These are phyloP conservation scores for Cyanocitta stelleri DNA, from an alignment of 2,113 vertebrate genomes.

Conservation along the genomic window DNA sequence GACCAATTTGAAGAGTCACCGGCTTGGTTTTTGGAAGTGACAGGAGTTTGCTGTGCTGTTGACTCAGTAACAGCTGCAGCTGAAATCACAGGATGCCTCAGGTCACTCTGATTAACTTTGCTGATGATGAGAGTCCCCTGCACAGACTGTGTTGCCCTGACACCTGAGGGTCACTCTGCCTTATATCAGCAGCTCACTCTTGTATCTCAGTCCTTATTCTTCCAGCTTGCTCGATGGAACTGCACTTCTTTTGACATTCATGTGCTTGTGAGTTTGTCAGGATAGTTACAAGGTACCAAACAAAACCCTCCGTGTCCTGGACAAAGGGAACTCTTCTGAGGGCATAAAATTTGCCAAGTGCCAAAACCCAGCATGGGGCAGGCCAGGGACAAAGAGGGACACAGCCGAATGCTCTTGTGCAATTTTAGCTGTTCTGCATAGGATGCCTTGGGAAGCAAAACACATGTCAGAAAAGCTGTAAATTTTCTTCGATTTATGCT, in stretches of 20 bases:
- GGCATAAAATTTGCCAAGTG: background rate
- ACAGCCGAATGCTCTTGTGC: background rate
- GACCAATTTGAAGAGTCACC: background rate
- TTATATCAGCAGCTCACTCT: background rate
- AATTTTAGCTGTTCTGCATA: slow-evolving; percentile 25
- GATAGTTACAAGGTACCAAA: slow-evolving; percentile 1
- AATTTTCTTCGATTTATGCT: slow-evolving; percentile 34
- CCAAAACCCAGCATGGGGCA: slow-evolving; percentile 32
- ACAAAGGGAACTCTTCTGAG: slow-evolving; percentile 28
- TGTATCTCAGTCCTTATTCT: background rate
- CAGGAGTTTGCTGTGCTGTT: background rate
- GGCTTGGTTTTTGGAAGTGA: background rate
- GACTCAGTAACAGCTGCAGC: background rate
- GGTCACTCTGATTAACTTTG: background rate
- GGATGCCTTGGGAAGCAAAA: slow-evolving; percentile 37
- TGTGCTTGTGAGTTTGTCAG: background rate
- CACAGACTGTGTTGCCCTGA: background rate
- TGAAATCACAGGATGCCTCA: background rate
- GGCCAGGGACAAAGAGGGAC: slow-evolving; percentile 30
- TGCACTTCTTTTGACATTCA: background rate
- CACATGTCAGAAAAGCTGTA: slow-evolving; percentile 30
- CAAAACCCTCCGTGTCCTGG: background rate
- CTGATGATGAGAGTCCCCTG: background rate
- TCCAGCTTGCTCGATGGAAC: background rate
- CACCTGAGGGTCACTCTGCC: background rate